Evolutionary conservation across 2,888 invertebrate species (phyloP), one percentile per base, ranked within the genome.

Genomic region (Nomada flava): DNA sequence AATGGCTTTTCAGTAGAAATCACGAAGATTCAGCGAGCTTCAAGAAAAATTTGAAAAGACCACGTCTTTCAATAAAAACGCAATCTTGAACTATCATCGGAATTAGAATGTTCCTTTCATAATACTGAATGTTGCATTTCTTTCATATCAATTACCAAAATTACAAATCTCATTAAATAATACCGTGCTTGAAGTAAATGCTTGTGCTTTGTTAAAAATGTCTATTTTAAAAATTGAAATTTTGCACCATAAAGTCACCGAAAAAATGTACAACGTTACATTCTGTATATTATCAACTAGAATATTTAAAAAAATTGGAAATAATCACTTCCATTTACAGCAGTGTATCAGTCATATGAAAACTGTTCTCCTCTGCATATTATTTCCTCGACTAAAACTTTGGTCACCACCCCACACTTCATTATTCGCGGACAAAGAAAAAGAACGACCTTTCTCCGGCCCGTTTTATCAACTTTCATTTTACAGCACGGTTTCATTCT

Each of bases 401-500:
- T 57, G 42, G 57, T 69, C 42, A 11, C 23, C 68, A 10, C 52
- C 29, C 5, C 5, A n/a, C 23, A 9, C 44, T 69, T 57, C 23
- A 26, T 57, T 69, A 42, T 69, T 55, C 68, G 42, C 55, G 18
- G 55, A 11, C n/a, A 23, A 42, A n/a, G 68, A 57, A 65, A 55
- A 42, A n/a, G 68, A 57, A 65, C 36, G 55, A 69, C 55, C 55
- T 63, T 52, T 63, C 52, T 42, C 64, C n/a, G 18, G 53, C n/a
- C 15, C n/a, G 42, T 53, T 53, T 69, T 44, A 57, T 74, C 57
- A 55, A 15, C 57, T 57, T 59, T 44, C 63, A 52, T 55, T 70
- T 71, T 57, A 53, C 53, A 42, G 18, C 36, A 15, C 2, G 20
- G 47, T 44, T 67, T 20, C 52, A 42, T 20, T 59, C 73, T 20